These are phyloP conservation scores for Colletes latitarsis DNA, from an alignment of 1,140 invertebrate genomes.

Conservation along the genomic window DNA sequence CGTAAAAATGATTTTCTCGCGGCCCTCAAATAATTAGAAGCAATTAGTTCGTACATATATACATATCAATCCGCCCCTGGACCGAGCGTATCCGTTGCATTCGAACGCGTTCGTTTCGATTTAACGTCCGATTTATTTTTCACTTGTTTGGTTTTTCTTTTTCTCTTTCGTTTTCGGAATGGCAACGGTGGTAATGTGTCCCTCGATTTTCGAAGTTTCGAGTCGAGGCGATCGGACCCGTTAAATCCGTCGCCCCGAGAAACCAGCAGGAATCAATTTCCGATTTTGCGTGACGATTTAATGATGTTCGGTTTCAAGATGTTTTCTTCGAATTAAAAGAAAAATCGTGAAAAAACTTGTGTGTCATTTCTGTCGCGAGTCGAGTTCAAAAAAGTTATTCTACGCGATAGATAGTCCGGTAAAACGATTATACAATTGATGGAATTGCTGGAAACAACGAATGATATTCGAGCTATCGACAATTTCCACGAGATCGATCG, in stretches of 20 bases:
- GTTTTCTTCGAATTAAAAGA: neutral
- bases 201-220: constrained; percentile 55
- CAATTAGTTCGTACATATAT: constrained; percentile 36
- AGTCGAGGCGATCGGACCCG: constrained; percentile 6
- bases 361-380: neutral
- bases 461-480: constrained; percentile 15
- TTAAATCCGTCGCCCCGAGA: constrained; percentile 13
- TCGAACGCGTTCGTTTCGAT: constrained; percentile 30
- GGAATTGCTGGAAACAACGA: constrained; percentile 34
- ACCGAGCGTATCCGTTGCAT: constrained; percentile 42
- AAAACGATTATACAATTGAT: constrained; percentile 10
- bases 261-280: neutral
- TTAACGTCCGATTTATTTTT: constrained; percentile 42
- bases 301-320: neutral
- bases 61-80: constrained; percentile 45
- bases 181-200: constrained; percentile 11
- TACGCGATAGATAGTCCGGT: neutral
- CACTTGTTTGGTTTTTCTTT: neutral
- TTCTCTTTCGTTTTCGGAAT: constrained; percentile 29
- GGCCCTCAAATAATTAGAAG: constrained; percentile 36
- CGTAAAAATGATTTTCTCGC: constrained; percentile 31
- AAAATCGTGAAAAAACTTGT: neutral
- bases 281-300: neutral
- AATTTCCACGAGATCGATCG: constrained; percentile 36
- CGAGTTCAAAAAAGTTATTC: neutral